These are phyloP conservation scores for Patella pellucida DNA, from an alignment of 2,888 invertebrate genomes.

Conservation along the genomic window DNA sequence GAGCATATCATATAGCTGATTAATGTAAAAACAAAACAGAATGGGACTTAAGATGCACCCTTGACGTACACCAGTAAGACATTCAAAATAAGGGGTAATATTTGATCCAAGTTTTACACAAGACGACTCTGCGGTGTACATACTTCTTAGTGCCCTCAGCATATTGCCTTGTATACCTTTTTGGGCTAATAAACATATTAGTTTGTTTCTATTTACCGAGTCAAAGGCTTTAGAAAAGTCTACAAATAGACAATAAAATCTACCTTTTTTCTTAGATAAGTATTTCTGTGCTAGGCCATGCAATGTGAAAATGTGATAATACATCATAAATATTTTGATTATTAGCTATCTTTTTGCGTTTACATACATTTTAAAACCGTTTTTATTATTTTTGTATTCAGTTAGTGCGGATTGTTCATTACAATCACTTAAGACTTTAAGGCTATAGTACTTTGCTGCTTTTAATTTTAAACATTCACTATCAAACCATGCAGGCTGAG, in stretches of 20 bases:
- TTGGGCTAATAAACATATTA: slow-evolving; percentile 23
- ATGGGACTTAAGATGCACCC: neutral
- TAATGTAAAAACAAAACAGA: slow-evolving; percentile 3
- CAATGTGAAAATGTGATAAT: neutral
- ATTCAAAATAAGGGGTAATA: neutral
- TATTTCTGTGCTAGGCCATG: slow-evolving; percentile 8
- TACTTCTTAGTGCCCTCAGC: slow-evolving; percentile 14
- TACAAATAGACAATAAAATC: slow-evolving; percentile 25
- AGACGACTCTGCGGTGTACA: neutral
- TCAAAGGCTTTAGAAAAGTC: slow-evolving; percentile 26
- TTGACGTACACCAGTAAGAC: neutral
- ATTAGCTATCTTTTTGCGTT: too few relatives aligned
- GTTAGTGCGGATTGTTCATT: too few relatives aligned
- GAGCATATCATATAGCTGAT: neutral
- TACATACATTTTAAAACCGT: too few relatives aligned
- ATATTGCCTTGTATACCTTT: slow-evolving; percentile 27
- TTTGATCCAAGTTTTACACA: neutral
- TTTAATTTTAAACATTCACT: too few relatives aligned
- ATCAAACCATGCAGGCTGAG: too few relatives aligned
- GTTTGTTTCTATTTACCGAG: slow-evolving; percentile 25
- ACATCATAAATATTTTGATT: too few relatives aligned
- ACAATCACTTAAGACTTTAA: too few relatives aligned
- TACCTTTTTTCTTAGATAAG: neutral
- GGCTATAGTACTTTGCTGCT: too few relatives aligned
- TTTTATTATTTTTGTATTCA: too few relatives aligned